phyloP scores from a whole-genome alignment of 2,113 vertebrate genomes.

The Engraulis encrasicolus region DNA sequence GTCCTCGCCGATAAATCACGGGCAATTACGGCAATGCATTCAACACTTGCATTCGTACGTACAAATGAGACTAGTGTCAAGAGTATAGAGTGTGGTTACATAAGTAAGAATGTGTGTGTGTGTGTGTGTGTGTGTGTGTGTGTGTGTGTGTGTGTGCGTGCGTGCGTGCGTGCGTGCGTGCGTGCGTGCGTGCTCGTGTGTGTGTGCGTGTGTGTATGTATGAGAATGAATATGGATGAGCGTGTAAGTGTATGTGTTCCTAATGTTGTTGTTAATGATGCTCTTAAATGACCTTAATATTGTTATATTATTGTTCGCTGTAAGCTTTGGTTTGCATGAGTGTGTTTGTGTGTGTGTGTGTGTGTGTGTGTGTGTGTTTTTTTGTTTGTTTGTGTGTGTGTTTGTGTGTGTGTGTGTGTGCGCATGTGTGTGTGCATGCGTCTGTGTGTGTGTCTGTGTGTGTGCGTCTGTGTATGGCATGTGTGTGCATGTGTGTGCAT shows the following conservation, averaged over 20 bases:
- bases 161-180: not conserved
- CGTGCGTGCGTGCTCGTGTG: not conserved
- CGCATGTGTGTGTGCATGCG: not conserved
- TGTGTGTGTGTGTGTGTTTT: not conserved
- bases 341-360: constrained; percentile 8
- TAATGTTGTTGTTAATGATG: too few relatives aligned
- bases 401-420: not conserved
- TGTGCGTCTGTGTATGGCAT: not conserved
- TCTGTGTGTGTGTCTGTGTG: constrained; percentile 15
- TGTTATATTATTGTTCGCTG: too few relatives aligned
- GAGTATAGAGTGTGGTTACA: constrained; percentile 17
- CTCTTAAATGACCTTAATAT: too few relatives aligned
- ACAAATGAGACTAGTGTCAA: too few relatives aligned
- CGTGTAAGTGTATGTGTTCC: too few relatives aligned
- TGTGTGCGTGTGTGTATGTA: not conserved
- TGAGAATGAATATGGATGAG: too few relatives aligned
- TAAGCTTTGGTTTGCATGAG: not conserved
- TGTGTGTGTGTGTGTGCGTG: constrained; percentile 3
- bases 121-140: constrained; percentile 1
- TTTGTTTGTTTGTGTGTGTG: not conserved
- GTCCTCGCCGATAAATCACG: not conserved
- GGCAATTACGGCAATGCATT: not conserved
- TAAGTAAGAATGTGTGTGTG: constrained; percentile 41
- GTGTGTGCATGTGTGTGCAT: too few relatives aligned
- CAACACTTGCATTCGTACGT: not conserved